A percentile compares a stretch with the other conserved stretches of the same genome.
Conservation (phyloP, 2,113 vertebrate species). For the Casuarius casuarius region DNA sequence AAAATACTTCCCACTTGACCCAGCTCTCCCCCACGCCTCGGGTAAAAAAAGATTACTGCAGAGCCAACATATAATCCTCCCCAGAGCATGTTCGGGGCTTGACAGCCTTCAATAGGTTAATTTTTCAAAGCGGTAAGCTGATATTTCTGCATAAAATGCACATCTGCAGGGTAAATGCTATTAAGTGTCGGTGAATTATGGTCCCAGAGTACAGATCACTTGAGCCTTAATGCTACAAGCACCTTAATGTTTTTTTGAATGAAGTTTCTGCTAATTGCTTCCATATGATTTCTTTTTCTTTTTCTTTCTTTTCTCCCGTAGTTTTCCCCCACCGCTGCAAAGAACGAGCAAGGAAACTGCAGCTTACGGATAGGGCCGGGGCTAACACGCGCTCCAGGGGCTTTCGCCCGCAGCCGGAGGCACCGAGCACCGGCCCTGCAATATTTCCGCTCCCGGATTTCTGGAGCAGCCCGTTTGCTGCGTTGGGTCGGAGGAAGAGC, state of each 20-base stretch:
- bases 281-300: slow-evolving; percentile 67
- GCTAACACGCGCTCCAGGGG: neutral
- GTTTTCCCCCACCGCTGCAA: neutral
- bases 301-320: neutral
- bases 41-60: neutral
- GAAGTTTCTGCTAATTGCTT: slow-evolving; percentile 78
- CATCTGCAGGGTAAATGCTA: slow-evolving; percentile 78
- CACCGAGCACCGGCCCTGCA: neutral
- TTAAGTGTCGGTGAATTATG: slow-evolving; percentile 80
- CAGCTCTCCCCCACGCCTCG: neutral
- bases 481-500: neutral
- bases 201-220: slow-evolving; percentile 74
- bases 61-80: slow-evolving; percentile 61
- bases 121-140: slow-evolving; percentile 82
- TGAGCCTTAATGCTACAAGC: slow-evolving; percentile 77
- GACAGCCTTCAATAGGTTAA: slow-evolving; percentile 73
- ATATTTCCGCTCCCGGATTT: neutral
- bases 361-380: neutral
- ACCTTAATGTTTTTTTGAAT: slow-evolving; percentile 78
- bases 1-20: neutral
- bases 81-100: slow-evolving; percentile 48
- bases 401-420: neutral
- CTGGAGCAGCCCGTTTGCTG: accelerated
- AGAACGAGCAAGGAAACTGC: slow-evolving; percentile 32
- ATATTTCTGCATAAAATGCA: slow-evolving; percentile 78